These are phyloP conservation scores for Vandiemenella viatica DNA, from an alignment of 2,888 invertebrate species.

Conservation along the genomic window DNA sequence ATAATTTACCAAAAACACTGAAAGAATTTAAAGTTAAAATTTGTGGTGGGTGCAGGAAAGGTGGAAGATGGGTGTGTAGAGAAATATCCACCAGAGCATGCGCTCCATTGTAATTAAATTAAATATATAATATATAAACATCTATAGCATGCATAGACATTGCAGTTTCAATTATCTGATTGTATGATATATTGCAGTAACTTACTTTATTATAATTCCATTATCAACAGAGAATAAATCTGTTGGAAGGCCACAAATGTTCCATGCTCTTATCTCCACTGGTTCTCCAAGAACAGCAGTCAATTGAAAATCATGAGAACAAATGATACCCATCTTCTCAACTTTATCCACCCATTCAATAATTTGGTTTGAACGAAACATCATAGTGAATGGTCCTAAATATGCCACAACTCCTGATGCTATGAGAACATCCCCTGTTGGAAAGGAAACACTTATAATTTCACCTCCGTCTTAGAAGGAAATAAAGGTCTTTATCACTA, in stretches of 20 bases:
- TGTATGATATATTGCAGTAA: no score
- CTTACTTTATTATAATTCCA: constrained; percentile 77
- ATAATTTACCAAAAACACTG: no score
- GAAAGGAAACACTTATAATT: constrained; percentile 21
- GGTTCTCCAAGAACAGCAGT: constrained; percentile 70
- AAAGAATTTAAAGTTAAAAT: no score
- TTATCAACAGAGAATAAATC: constrained; percentile 85
- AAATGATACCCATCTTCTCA: constrained; percentile 53
- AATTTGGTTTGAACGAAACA: constrained; percentile 53
- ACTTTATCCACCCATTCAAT: constrained; percentile 59
- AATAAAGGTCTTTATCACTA: background rate
- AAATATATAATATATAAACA: no score
- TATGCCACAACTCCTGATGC: constrained; percentile 84
- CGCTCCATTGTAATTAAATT: no score
- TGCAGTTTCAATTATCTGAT: no score
- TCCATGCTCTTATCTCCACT: constrained; percentile 79
- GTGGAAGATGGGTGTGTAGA: no score
- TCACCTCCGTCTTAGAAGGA: background rate
- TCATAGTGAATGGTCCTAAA: constrained; percentile 72
- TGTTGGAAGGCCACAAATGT: constrained; percentile 74
- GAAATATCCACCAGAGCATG: no score
- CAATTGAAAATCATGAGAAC: constrained; percentile 59
- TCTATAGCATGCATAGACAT: no score
- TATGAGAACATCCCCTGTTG: constrained; percentile 72
- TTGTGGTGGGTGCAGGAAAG: no score